Conservation (phyloP, 2,113 vertebrate genomes). For the Silurus glanis region DNA sequence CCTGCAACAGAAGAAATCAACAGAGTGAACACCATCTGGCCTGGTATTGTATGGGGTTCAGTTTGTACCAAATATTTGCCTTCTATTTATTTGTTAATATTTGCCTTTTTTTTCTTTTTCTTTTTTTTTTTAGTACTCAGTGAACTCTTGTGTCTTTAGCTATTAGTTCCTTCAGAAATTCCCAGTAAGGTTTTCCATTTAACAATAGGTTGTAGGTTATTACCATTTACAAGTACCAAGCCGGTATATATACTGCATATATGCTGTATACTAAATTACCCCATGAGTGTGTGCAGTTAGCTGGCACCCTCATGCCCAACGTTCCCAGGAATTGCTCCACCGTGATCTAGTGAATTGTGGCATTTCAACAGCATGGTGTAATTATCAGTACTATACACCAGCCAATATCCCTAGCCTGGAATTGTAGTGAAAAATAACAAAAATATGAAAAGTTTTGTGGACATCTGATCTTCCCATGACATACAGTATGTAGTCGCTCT, state of each 20-base stretch:
- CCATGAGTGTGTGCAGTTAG: too few species aligned
- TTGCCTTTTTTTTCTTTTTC: neutral
- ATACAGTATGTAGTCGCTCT: neutral
- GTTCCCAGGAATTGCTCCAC: neutral
- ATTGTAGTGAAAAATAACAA: neutral
- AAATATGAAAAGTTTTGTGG: neutral
- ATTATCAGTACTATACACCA: neutral
- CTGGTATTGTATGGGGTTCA: neutral
- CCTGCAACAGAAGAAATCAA: slow-evolving; percentile 61
- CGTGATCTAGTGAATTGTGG: neutral
- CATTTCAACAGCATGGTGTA: neutral
- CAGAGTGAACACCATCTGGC: neutral
- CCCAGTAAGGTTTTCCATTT: too few species aligned
- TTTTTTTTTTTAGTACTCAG: neutral
- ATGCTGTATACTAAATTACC: too few species aligned
- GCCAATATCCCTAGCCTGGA: neutral
- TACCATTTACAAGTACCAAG: too few species aligned
- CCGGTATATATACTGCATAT: too few species aligned
- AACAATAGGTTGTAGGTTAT: too few species aligned
- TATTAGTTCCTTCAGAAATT: too few species aligned
- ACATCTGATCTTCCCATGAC: neutral
- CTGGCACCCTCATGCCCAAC: neutral
- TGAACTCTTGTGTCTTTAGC: too few species aligned
- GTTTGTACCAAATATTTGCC: neutral
- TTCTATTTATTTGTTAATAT: neutral